Conservation (phyloP, 2,888 invertebrate genomes). For the Eupithecia insigniata region DNA sequence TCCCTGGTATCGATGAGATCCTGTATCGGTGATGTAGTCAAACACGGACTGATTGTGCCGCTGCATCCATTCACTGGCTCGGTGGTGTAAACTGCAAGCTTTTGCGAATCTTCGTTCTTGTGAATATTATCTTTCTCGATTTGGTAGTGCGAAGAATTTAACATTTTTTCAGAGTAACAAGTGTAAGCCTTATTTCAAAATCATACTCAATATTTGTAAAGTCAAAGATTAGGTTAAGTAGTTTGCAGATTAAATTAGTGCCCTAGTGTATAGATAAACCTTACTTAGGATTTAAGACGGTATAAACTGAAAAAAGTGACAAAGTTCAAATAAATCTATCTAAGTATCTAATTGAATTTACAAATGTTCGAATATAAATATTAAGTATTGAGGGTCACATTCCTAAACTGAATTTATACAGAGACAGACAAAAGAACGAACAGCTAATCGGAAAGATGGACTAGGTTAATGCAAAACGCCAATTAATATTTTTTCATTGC, state of each 20-base stretch:
- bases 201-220: too few relatives aligned
- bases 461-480: not conserved
- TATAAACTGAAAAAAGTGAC: too few relatives aligned
- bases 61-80: slow-evolving; percentile 22
- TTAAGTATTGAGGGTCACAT: not conserved
- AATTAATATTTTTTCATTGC: not conserved
- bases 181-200: too few relatives aligned
- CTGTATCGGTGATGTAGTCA: slow-evolving; percentile 27
- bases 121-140: not conserved
- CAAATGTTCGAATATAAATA: too few relatives aligned
- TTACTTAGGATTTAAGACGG: too few relatives aligned
- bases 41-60: slow-evolving; percentile 34
- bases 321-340: too few relatives aligned
- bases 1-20: not conserved
- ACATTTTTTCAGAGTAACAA: too few relatives aligned
- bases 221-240: too few relatives aligned
- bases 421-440: not conserved
- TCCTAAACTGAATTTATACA: not conserved
- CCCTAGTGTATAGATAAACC: too few relatives aligned
- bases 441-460: not conserved
- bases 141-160: not conserved
- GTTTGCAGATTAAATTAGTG: too few relatives aligned
- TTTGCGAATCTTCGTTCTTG: not conserved
- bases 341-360: too few relatives aligned
- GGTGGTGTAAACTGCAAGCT: slow-evolving; percentile 19